These are phyloP conservation scores for Nysson spinosus DNA, from an alignment of 2,888 invertebrate species.

Conservation along the genomic window DNA sequence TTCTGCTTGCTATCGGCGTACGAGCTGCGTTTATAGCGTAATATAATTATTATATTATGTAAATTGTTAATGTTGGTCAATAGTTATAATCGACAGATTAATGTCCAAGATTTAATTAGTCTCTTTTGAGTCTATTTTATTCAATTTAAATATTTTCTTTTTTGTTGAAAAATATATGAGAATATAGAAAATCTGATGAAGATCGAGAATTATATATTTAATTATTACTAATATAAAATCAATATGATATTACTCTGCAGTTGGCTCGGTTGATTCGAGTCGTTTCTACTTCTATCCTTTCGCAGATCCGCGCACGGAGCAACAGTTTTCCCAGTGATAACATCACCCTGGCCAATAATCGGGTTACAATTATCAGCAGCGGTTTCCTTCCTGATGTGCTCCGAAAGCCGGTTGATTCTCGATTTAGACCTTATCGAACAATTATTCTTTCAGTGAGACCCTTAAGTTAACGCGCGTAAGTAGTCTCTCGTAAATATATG, in stretches of 20 bases:
- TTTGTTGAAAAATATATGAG: no score
- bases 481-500: neutral
- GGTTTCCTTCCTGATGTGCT: slow-evolving; percentile 70
- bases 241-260: slow-evolving; percentile 52
- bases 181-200: no score
- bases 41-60: neutral
- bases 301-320: slow-evolving; percentile 69
- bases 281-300: slow-evolving; percentile 59
- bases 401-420: slow-evolving; percentile 70
- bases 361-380: slow-evolving; percentile 26
- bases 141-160: no score
- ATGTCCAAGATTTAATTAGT: no score
- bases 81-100: neutral
- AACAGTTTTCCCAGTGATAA: slow-evolving; percentile 58
- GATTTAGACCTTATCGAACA: slow-evolving; percentile 68
- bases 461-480: neutral
- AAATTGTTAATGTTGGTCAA: no score
- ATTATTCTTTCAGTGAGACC: neutral
- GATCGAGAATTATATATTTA: no score
- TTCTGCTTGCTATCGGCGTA: slow-evolving; percentile 40
- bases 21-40: slow-evolving; percentile 29
- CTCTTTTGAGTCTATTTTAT: no score
- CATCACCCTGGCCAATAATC: slow-evolving; percentile 60
- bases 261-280: slow-evolving; percentile 54
- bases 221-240: neutral